Percentiles rank a stretch among this genome's conserved stretches.
Conservation (phyloP, 2,888 invertebrate species). For the Cephus rjabovi region DNA sequence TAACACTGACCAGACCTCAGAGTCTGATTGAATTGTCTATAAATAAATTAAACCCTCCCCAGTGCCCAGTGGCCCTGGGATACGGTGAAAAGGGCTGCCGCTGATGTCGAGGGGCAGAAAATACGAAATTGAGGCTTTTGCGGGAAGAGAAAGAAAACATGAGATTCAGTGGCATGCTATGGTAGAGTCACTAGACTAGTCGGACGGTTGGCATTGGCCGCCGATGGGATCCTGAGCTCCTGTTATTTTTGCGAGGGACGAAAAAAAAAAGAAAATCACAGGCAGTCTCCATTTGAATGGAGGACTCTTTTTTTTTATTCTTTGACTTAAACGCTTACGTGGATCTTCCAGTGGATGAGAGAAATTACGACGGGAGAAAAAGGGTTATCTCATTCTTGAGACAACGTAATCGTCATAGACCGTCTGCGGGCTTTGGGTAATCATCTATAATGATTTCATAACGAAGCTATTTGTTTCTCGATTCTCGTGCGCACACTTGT, state of each 20-base stretch:
- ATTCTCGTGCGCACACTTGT: background rate
- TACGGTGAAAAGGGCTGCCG: background rate
- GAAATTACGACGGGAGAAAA: background rate
- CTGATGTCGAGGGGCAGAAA: background rate
- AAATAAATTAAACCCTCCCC: constrained; percentile 24
- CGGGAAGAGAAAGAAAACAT: background rate
- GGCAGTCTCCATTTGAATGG: background rate
- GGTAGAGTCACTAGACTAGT: constrained; percentile 17
- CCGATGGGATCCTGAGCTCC: constrained; percentile 1
- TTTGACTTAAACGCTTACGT: background rate
- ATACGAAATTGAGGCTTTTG: background rate
- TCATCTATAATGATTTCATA: constrained; percentile 44
- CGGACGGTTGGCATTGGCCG: constrained; percentile 32
- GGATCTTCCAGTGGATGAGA: background rate
- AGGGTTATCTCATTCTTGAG: background rate
- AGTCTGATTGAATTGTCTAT: constrained; percentile 25
- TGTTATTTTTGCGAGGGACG: too few species aligned
- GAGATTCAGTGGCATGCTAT: background rate
- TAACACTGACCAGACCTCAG: constrained; percentile 19
- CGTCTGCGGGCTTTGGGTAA: constrained; percentile 23
- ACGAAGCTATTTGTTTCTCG: constrained; percentile 51
- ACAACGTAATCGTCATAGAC: background rate
- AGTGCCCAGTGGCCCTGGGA: background rate
- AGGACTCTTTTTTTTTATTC: background rate
- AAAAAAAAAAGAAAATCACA: background rate